Conservation (phyloP, 2,888 invertebrate species). For the Torymus aiolomorphi region DNA sequence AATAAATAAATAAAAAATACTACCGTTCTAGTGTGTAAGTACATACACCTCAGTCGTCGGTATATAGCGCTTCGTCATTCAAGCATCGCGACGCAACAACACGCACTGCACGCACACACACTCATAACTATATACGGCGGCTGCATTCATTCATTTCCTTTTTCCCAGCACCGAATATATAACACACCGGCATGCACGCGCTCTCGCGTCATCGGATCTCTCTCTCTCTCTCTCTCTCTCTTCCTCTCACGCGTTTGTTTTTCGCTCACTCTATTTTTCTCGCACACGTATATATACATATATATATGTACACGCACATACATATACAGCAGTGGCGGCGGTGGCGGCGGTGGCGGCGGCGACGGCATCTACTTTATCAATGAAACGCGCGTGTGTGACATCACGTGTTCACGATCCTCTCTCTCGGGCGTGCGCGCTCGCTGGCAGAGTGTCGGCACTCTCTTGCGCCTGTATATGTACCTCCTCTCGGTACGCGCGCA, state of each 20-base stretch:
- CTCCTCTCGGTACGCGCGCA: too few relatives aligned
- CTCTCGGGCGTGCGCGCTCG: slow-evolving; percentile 22
- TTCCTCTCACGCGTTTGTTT: slow-evolving; percentile 20
- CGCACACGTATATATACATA: slow-evolving; percentile 20
- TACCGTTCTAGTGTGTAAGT: too few relatives aligned
- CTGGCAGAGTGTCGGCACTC: neutral
- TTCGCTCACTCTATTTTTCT: slow-evolving; percentile 21
- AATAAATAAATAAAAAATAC: too few relatives aligned
- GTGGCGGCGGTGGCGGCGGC: neutral
- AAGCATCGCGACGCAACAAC: too few relatives aligned
- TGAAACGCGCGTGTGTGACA: slow-evolving; percentile 64
- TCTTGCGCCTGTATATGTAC: neutral
- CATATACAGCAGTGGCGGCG: neutral
- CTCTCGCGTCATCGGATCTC: slow-evolving; percentile 2
- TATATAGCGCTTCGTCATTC: too few relatives aligned
- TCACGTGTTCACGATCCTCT: slow-evolving; percentile 64
- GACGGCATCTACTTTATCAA: slow-evolving; percentile 64
- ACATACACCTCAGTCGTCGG: too few relatives aligned
- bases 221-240: neutral
- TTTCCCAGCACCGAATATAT: too few relatives aligned
- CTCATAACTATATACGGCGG: too few relatives aligned
- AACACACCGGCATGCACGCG: too few relatives aligned
- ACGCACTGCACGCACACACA: too few relatives aligned
- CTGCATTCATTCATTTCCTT: too few relatives aligned
- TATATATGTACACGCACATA: neutral